phyloP scores from a whole-genome alignment of 2,113 vertebrate genomes.

The Ameiurus melas region DNA sequence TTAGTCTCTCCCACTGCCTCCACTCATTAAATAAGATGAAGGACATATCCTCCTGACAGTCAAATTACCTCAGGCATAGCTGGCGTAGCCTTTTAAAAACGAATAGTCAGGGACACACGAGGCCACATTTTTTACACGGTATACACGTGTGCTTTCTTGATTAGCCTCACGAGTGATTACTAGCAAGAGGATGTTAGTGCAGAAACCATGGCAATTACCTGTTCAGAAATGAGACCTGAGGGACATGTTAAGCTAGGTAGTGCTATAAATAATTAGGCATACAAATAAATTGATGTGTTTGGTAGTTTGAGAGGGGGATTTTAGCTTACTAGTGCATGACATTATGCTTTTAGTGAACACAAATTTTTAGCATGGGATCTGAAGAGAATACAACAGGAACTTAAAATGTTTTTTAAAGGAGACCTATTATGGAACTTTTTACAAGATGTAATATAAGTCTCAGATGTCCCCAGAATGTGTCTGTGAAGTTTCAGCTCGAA shows the following conservation, averaged over 20 bases:
- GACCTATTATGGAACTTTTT: no score
- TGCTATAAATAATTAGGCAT: conserved; percentile 38
- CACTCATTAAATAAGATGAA: conserved; percentile 67
- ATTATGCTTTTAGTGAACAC: conserved; percentile 2
- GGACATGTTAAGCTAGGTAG: conserved; percentile 26
- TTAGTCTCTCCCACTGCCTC: conserved; percentile 66
- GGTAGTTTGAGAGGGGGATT: background rate
- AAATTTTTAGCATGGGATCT: background rate
- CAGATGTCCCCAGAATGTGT: no score
- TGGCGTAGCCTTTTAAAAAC: conserved; percentile 46
- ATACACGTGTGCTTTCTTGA: conserved; percentile 15
- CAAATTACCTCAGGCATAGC: conserved; percentile 49
- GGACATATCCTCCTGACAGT: conserved; percentile 61
- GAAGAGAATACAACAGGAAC: background rate
- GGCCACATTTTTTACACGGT: background rate
- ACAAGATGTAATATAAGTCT: no score
- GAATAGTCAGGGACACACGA: conserved; percentile 24
- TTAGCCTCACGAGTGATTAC: conserved; percentile 38
- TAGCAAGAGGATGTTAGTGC: conserved; percentile 28
- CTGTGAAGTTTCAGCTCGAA: no score
- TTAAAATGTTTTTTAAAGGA: background rate
- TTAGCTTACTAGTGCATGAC: background rate
- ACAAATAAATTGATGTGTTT: conserved; percentile 16
- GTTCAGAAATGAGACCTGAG: conserved; percentile 28
- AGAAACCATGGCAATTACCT: conserved; percentile 31